Evolutionary conservation across 2,888 invertebrate species (phyloP), one percentile per base, ranked within the genome.

Genomic region (Heliconius erato): DNA sequence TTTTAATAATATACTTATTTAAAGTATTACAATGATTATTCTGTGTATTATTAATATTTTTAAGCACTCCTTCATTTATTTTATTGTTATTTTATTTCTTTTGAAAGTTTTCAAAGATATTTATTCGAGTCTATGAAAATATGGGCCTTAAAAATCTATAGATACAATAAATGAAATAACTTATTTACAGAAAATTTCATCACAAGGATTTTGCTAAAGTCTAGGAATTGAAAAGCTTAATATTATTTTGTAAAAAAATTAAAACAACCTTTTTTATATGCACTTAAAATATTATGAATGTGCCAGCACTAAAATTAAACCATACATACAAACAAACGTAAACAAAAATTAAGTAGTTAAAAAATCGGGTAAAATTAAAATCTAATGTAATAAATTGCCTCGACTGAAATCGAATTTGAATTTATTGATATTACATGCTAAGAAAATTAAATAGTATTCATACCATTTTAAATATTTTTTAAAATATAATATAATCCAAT

Each of bases 171-270:
- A 76, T 76, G 82, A 87, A 84, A 86, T 83, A 84, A 84, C 83
- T 79, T 89, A 89, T 89, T 85, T 89, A 89, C 89, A 89, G 82
- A 87, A 82, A 86, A 89, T 89, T 88, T 88, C 86, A 88, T 90
- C 87, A 89, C 89, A 89, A 84, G 79, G 77, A 90, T 89, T 84
- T 81, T 79, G 78, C 79, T 81, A 79, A 65, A 54, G 74, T 49
- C 74, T 84, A 83, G 32, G 54, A 74, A 82, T 79, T 63, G 72
- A 69, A 76, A 79, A 80, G 49, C 59, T 74, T 74, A 84, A 79
- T 77, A 82, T 40, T 71, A 79, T 67, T 82, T 77, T 65, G 69
- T 82, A 80, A 79, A 81, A 83, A 82, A 82, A 84, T 74, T 54
- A 81, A 83, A 85, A 80, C 85, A 82, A 84, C 82, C 77, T 49